Evolutionary conservation across 2,888 invertebrate species (phyloP).

Genomic region (Patella caerulea): DNA sequence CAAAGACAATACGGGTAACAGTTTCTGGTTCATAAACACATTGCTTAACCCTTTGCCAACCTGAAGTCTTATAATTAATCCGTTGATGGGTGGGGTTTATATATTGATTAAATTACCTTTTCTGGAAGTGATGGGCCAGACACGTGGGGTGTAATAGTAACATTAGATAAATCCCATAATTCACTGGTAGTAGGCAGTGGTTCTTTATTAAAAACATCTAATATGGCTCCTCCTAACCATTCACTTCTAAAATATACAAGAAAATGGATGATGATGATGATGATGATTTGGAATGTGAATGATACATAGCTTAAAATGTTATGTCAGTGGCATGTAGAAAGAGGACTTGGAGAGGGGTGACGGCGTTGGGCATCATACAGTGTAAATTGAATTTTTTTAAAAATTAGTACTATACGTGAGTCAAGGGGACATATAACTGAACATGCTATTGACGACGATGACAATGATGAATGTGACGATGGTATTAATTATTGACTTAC

Average conservation of each 20-base stretch:
- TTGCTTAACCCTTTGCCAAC: background rate
- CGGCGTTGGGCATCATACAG: background rate
- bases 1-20: too few species aligned
- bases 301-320: too few species aligned
- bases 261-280: background rate
- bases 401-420: too few species aligned
- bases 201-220: constrained; percentile 76
- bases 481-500: constrained; percentile 43
- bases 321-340: too few species aligned
- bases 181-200: constrained; percentile 74
- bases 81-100: background rate
- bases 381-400: background rate
- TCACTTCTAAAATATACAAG: constrained; percentile 56
- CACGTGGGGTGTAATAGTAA: constrained; percentile 65
- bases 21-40: background rate
- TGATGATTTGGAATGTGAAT: too few species aligned
- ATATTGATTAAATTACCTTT: constrained; percentile 24
- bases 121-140: constrained; percentile 37
- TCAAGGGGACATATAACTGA: too few species aligned
- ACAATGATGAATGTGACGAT: background rate
- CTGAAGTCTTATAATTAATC: background rate
- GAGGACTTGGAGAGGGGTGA: background rate
- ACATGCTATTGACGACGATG: too few species aligned
- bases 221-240: constrained; percentile 76
- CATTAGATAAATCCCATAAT: constrained; percentile 75